These are phyloP conservation scores for Sebastes steindachneri DNA, from an alignment of 2,797 vertebrate species.

Conservation along the genomic window DNA sequence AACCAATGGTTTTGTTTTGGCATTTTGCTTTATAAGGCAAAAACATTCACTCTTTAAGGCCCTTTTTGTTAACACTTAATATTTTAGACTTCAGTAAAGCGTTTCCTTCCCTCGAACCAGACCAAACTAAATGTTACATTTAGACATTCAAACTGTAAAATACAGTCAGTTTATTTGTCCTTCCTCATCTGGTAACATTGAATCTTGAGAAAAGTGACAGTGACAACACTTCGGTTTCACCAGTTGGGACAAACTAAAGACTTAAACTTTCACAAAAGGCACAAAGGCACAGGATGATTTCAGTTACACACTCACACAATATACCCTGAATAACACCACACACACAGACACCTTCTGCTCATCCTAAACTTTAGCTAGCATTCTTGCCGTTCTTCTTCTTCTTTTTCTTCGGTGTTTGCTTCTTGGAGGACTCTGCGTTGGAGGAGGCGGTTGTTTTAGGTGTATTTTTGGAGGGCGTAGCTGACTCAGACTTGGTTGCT, in stretches of 20 bases:
- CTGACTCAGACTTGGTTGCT: background rate
- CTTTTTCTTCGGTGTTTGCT: conserved; percentile 73
- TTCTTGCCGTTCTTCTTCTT: conserved; percentile 70
- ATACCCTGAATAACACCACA: conserved; percentile 1
- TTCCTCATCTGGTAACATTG: background rate
- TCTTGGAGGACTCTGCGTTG: conserved; percentile 49
- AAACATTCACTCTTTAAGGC: background rate
- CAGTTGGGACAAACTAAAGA: conserved; percentile 6
- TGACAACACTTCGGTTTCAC: background rate
- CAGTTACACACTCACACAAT: background rate
- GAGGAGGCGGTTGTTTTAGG: background rate
- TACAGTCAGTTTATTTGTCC: background rate
- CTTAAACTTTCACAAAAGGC: background rate
- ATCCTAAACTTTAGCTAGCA: conserved; percentile 18
- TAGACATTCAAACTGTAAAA: conserved; percentile 7
- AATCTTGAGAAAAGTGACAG: background rate
- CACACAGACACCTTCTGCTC: background rate
- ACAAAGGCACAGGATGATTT: background rate
- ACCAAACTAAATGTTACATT: background rate
- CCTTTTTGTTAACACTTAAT: background rate
- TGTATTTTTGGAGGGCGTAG: background rate
- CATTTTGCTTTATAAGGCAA: background rate
- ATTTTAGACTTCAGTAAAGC: background rate
- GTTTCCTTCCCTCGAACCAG: background rate
- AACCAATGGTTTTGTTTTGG: background rate